phyloP scores from a whole-genome alignment of 2,797 vertebrate genomes.

The Lerista edwardsae region DNA sequence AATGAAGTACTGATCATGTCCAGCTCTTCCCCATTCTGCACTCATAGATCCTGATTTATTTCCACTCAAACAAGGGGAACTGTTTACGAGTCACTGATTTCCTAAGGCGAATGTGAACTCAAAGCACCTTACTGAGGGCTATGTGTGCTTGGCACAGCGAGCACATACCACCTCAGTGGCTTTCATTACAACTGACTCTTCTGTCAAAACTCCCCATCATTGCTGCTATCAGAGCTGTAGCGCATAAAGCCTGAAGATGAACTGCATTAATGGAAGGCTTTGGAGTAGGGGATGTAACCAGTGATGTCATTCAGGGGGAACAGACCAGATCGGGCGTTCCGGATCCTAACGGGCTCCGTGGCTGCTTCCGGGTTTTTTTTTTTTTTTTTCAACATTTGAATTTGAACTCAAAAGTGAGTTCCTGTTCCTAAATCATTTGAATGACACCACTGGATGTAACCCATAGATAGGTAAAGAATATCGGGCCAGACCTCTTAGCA shows the following conservation, averaged over 20 bases:
- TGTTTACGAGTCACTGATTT: background rate
- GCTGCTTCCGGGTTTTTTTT: no score
- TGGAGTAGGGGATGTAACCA: background rate
- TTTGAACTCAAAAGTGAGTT: no score
- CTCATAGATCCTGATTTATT: background rate
- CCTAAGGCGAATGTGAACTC: background rate
- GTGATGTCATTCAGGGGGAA: no score
- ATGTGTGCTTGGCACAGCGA: background rate
- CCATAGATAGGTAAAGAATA: background rate
- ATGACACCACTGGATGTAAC: no score
- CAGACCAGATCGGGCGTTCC: no score
- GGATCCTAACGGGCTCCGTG: no score
- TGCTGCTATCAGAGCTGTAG: background rate
- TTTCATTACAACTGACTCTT: constrained; percentile 6
- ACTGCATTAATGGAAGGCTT: background rate
- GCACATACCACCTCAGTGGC: background rate
- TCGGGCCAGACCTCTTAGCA: background rate
- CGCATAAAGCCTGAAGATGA: background rate
- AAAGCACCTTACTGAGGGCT: background rate
- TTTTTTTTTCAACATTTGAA: no score
- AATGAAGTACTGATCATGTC: constrained; percentile 13
- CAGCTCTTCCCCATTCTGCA: background rate
- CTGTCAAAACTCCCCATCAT: constrained; percentile 9
- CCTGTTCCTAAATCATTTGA: no score
- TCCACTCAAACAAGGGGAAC: background rate